These are phyloP conservation scores for Lottia scabra DNA, from an alignment of 2,888 invertebrate genomes.

Conservation along the genomic window DNA sequence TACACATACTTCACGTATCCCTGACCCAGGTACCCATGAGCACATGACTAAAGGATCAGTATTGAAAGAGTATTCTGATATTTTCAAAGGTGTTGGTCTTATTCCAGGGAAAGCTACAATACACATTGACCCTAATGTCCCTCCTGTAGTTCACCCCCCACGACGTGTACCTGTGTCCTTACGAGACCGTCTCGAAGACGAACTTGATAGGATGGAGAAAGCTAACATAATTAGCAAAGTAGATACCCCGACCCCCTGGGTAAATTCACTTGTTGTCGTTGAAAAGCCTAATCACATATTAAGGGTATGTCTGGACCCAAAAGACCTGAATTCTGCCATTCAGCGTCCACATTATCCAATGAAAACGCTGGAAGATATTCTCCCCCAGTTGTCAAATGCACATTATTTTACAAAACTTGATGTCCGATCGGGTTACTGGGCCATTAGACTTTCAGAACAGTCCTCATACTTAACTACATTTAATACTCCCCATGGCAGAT, in stretches of 20 bases:
- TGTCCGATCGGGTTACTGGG: conserved; percentile 12
- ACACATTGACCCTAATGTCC: not conserved
- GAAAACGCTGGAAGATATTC: conserved; percentile 16
- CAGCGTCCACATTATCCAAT: conserved; percentile 17
- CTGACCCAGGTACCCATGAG: not conserved
- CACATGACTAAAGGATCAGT: not conserved
- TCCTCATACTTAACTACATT: conserved; percentile 28
- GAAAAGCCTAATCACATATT: too few species aligned
- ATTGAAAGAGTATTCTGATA: conserved; percentile 11
- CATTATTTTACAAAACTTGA: conserved; percentile 20
- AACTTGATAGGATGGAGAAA: not conserved
- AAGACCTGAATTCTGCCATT: conserved; percentile 17
- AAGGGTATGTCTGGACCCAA: not conserved
- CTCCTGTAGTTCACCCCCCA: not conserved
- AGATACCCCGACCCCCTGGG: not conserved
- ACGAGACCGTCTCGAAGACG: not conserved
- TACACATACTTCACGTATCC: not conserved
- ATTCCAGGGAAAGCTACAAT: conserved; percentile 8
- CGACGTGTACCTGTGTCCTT: not conserved
- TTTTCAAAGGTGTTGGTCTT: conserved; percentile 11
- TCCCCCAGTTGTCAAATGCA: conserved; percentile 6
- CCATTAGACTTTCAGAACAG: conserved; percentile 10
- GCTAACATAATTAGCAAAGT: not conserved
- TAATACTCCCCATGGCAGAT: conserved; percentile 32
- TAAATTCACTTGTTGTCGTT: too few species aligned